Base-by-base conservation (phyloP, 2,888 invertebrate genomes). In the Oconnorella tubifera region DNA sequence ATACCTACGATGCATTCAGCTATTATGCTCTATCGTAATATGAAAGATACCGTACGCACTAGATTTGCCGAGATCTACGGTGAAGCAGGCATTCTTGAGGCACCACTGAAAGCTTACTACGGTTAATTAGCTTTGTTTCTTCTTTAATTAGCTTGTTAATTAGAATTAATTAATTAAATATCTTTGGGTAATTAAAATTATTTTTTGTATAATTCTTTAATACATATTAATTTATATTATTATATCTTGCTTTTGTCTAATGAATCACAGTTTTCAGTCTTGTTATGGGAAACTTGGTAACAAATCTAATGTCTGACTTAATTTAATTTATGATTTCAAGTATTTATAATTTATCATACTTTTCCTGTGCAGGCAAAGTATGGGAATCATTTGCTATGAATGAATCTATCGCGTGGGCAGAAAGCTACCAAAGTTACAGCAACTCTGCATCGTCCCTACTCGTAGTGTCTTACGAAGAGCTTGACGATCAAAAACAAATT, bases 1-100 rank as follows among this genome's bases (percentile, higher is more conserved):
- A 51, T 51, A 19, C 53, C 53, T 27, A 19, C 53, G 25, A 51
- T 51, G 53, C 53, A 51, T 27, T 51, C 53, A 6, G 53, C 53
- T 6, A 27, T 51, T 6, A 6, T 51, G 53, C 10, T 51, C 6
- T 23, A 51, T 25, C 53, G 53, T 23, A 27, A 27, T 25, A 51
- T 51, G 53, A 10, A 27, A 6, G 53, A 51, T 27, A 51, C 53
- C 14, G 25, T 51, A 10, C 10, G 53, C 4, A 51, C 14, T 6
- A 19, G 10, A 10, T 51, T 23, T 25, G 25, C 25, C 25, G 53
- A 51, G 53, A 6, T 6, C 14, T 25, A 51, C 25, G 53, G 53
- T 6, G 10, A 25, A 6, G 25, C 53, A 6, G 53, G 25, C 4
- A 19, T 51, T 10, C 53, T 19, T 19, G 14, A 51, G 14, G 53